A percentile compares a stretch with the other conserved stretches of the same genome.
phyloP scores from a whole-genome alignment of 2,888 invertebrate species.

The Cenopis cana region DNA sequence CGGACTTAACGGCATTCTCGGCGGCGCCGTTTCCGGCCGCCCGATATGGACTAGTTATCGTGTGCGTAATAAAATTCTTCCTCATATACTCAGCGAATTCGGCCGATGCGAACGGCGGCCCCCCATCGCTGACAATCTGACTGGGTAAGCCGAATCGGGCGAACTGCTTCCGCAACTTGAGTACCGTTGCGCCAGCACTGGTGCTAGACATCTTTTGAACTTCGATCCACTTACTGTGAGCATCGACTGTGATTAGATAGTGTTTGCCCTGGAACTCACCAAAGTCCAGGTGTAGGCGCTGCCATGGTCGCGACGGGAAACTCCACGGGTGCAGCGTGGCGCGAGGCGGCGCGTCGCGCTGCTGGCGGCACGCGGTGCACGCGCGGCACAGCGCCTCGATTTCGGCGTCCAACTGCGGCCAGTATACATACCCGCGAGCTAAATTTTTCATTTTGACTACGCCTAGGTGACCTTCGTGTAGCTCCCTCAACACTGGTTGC shows the following conservation, averaged over 20 bases:
- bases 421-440: constrained; percentile 48
- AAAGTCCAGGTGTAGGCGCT: constrained; percentile 28
- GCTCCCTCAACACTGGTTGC: constrained; percentile 13
- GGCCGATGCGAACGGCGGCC: constrained; percentile 14
- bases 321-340: neutral
- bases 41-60: constrained; percentile 7
- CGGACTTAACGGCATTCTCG: constrained; percentile 48
- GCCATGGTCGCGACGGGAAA: neutral
- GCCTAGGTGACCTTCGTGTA: constrained; percentile 48
- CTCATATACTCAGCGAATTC: constrained; percentile 7
- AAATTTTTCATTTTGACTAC: constrained; percentile 50
- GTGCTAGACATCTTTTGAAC: neutral
- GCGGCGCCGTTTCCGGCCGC: constrained; percentile 48
- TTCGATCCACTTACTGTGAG: constrained; percentile 27
- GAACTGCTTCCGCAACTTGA: constrained; percentile 2
- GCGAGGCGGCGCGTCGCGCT: constrained; percentile 20
- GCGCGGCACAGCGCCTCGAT: constrained; percentile 46
- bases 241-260: neutral
- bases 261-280: neutral
- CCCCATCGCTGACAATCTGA: constrained; percentile 11
- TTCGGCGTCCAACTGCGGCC: constrained; percentile 48
- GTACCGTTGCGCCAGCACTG: neutral
- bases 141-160: constrained; percentile 16
- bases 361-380: constrained; percentile 47
- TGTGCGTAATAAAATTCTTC: neutral